Evolutionary conservation across 2,113 vertebrate genomes (phyloP).

Genomic region (Vulpes vulpes): DNA sequence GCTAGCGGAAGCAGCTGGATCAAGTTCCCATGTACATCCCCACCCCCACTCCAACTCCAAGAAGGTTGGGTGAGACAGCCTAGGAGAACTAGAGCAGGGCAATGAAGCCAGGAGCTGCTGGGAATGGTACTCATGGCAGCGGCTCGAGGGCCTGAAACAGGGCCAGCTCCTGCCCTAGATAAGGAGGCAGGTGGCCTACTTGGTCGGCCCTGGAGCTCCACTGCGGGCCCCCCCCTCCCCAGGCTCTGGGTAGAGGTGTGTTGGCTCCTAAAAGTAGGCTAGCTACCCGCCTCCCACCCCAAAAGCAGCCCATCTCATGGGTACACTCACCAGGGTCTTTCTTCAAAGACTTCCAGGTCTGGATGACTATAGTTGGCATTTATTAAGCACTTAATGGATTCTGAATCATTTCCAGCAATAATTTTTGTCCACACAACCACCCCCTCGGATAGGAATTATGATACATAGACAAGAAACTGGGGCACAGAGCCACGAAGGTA

Average conservation of each 20-base stretch:
- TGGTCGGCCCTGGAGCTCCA: conserved; percentile 50
- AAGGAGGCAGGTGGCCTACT: conserved; percentile 71
- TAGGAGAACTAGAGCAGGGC: background rate
- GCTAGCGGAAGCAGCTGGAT: conserved; percentile 63
- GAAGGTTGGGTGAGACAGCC: background rate
- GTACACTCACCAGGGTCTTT: background rate
- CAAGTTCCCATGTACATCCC: conserved; percentile 72
- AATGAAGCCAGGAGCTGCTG: background rate
- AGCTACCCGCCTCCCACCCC: background rate
- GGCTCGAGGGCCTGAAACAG: conserved; percentile 39
- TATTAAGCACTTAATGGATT: conserved; percentile 20
- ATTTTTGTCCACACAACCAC: background rate
- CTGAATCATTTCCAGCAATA: background rate
- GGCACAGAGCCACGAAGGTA: conserved; percentile 2
- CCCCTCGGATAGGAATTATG: background rate
- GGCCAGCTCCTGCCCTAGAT: conserved; percentile 80
- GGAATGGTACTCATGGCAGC: background rate
- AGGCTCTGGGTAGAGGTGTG: background rate
- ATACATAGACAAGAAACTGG: conserved; percentile 29
- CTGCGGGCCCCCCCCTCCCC: background rate
- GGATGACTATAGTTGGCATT: background rate
- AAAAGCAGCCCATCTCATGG: background rate
- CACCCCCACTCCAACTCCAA: background rate
- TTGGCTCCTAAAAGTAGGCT: conserved; percentile 59
- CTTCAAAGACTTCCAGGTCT: background rate